A percentile compares a stretch with the other conserved stretches of the same genome.
These are phyloP conservation scores for Cataglyphis hispanica DNA, from an alignment of 1,140 invertebrate species.

Conservation along the genomic window DNA sequence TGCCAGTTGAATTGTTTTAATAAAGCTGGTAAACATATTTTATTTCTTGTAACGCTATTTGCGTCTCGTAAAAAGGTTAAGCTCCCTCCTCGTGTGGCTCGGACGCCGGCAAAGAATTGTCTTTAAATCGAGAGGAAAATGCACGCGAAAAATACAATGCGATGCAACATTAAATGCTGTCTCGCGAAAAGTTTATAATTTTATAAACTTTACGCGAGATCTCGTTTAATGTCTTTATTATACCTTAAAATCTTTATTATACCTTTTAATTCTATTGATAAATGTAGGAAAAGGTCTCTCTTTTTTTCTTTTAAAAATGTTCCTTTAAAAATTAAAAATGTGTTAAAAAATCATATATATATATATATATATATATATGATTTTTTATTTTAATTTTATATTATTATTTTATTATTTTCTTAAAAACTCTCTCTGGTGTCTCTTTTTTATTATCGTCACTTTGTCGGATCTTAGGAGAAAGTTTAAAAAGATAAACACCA, in stretches of 20 bases:
- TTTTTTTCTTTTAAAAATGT: no score
- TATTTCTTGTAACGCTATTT: slow-evolving; percentile 52
- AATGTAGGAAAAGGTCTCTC: no score
- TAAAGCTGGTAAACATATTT: slow-evolving; percentile 57
- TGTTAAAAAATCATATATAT: no score
- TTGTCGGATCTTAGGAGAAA: neutral
- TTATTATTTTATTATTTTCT: neutral
- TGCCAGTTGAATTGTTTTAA: slow-evolving; percentile 49
- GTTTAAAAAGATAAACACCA: neutral
- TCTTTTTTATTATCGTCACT: neutral
- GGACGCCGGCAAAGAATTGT: slow-evolving; percentile 47
- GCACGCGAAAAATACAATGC: slow-evolving; percentile 24
- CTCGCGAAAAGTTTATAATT: slow-evolving; percentile 19
- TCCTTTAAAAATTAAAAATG: no score
- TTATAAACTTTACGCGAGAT: neutral
- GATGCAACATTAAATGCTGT: slow-evolving; percentile 26
- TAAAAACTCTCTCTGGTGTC: neutral
- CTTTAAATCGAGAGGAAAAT: slow-evolving; percentile 40
- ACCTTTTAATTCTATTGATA: neutral
- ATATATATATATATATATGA: no score
- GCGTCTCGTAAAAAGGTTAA: slow-evolving; percentile 55
- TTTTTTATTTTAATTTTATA: neutral
- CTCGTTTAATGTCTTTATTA: no score
- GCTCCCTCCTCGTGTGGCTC: slow-evolving; percentile 22
- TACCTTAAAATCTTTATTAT: neutral